Percentiles rank a stretch among this genome's conserved stretches.
These are phyloP conservation scores for Morpho deidamia DNA, from an alignment of 2,888 invertebrate species.

Conservation along the genomic window DNA sequence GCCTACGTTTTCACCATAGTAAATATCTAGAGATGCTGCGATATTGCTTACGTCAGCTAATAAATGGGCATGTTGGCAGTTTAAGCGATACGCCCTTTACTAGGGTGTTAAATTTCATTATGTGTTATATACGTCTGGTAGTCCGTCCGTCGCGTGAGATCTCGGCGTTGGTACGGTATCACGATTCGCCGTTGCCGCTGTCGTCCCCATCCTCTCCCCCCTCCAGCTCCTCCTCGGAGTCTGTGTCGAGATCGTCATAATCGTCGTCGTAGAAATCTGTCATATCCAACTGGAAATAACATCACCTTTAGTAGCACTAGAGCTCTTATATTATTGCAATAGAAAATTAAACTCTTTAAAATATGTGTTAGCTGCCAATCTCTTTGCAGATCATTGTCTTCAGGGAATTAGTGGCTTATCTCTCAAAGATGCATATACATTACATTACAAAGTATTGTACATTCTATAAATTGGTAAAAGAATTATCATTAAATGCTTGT, in stretches of 20 bases:
- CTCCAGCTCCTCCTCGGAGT: slow-evolving; percentile 81
- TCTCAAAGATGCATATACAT: too few species aligned
- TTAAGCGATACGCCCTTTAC: not conserved
- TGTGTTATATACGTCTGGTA: slow-evolving; percentile 24
- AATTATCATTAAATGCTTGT: not conserved
- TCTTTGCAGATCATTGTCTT: too few species aligned
- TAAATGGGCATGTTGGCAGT: not conserved
- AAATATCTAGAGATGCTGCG: not conserved
- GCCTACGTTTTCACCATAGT: too few species aligned
- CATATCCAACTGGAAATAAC: slow-evolving; percentile 84
- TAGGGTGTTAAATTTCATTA: not conserved
- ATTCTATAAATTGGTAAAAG: too few species aligned
- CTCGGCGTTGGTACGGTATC: slow-evolving; percentile 67
- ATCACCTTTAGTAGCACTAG: not conserved
- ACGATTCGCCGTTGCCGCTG: slow-evolving; percentile 95
- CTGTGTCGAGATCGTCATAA: slow-evolving; percentile 91
- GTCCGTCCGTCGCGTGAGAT: slow-evolving; percentile 34
- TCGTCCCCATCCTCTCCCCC: slow-evolving; percentile 90
- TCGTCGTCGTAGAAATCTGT: slow-evolving; percentile 98
- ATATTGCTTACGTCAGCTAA: slow-evolving; percentile 1
- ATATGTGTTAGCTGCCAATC: too few species aligned
- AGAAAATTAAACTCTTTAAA: too few species aligned
- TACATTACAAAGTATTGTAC: too few species aligned
- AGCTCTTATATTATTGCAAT: too few species aligned
- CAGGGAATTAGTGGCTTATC: too few species aligned